A percentile compares a stretch with the other conserved stretches of the same genome.
These are phyloP conservation scores for Mustelus asterias DNA, from an alignment of 2,113 vertebrate species.

Conservation along the genomic window DNA sequence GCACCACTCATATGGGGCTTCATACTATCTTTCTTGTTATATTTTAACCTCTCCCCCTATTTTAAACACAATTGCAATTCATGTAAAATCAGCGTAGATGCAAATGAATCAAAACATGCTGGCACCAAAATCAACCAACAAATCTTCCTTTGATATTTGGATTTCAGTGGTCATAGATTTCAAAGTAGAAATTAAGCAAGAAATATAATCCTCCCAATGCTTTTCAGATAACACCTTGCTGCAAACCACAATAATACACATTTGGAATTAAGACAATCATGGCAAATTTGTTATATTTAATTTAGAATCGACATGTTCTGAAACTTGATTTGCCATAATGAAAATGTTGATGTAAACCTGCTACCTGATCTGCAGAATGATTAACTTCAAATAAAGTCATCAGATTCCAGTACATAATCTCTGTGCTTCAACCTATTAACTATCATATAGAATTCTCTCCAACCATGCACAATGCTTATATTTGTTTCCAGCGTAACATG, in stretches of 20 bases:
- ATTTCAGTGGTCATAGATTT: conserved; percentile 33
- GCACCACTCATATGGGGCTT: background rate
- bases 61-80: background rate
- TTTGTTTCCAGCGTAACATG: background rate
- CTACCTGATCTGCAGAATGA: background rate
- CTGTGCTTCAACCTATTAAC: background rate
- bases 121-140: background rate
- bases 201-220: background rate
- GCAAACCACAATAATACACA: background rate
- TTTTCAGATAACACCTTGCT: background rate
- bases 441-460: background rate
- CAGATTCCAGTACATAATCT: background rate
- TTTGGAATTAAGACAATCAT: background rate
- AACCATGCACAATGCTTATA: background rate
- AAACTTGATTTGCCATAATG: conserved; percentile 19
- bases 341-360: background rate
- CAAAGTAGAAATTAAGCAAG: background rate
- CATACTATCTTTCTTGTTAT: background rate
- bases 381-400: background rate
- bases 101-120: conserved; percentile 6
- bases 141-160: conserved; percentile 3
- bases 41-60: background rate
- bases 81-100: background rate
- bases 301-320: background rate
- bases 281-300: background rate